Evolutionary conservation across 2,888 invertebrate species (phyloP), one percentile per base, ranked within the genome.

Genomic region (Pollenia griseotomentosa): DNA sequence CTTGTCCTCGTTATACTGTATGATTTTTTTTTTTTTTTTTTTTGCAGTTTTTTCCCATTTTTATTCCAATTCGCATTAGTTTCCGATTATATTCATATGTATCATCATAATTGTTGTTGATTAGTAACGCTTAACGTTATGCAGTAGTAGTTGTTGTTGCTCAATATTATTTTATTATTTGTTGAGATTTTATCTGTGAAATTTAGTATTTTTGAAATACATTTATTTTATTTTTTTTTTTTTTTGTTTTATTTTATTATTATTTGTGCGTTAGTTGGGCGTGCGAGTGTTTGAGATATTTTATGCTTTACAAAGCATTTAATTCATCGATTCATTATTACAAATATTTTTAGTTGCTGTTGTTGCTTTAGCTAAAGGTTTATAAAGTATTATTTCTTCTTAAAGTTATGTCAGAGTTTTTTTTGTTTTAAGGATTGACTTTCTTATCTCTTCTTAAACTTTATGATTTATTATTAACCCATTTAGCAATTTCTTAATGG

Each of bases 81-180:
- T 75, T 86, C 48, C 75, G 70, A 86, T 83, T 86, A 80, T 83
- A 83, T 86, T 86, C 83, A 80, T 75, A 80, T 80, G 70, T 53
- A 59, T 75, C 48, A 70, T 75, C 83, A 80, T 86, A 83, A 86
- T 86, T 77, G 86, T 74, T 63, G 83, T 75, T 86, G 83, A 86
- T 86, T 86, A 83, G 83, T 51, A 86, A 86, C 66, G 86, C 86
- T 71, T 61, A 73, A 33, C 33, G 6, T 33, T 6, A 33, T 33
- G 33, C 33, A 66, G 48, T 48, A 33, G n/a, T 77, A 63, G 23
- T 83, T 70, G 65, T 57, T 53, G 33, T 71, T 53, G 70, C 11
- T 59, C 63, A 70, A 86, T 80, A 61, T 73, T 51, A 70, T 51
- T 85, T 78, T 46, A 48, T 82, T 48, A 74, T 74, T 74, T 53